These are phyloP conservation scores for Bufo gargarizans DNA, from an alignment of 2,113 vertebrate species.

Conservation along the genomic window DNA sequence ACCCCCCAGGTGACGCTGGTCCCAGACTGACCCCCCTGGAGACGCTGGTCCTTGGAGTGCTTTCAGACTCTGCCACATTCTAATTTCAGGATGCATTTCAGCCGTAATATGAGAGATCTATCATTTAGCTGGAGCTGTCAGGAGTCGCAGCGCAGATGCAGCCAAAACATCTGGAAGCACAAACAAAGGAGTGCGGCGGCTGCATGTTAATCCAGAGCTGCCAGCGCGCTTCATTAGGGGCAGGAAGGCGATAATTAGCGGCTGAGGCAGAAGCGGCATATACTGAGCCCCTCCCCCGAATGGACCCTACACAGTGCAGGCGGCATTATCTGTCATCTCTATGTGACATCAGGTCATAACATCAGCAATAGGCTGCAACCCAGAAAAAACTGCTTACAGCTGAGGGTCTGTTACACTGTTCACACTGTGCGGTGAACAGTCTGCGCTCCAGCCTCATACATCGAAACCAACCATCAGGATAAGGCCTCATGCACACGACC, in stretches of 20 bases:
- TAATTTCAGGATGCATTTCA: slow-evolving; percentile 81
- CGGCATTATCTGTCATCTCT: too few species aligned
- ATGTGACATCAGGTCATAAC: too few species aligned
- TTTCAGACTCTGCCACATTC: slow-evolving; percentile 77
- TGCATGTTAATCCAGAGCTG: slow-evolving; percentile 81
- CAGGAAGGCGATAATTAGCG: slow-evolving; percentile 81
- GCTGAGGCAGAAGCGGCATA: slow-evolving; percentile 57
- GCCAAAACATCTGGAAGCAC: slow-evolving; percentile 84
- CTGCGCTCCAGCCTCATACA: too few species aligned
- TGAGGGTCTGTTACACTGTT: too few species aligned
- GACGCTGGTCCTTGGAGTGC: slow-evolving; percentile 69
- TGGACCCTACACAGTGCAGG: background rate
- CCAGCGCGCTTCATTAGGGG: slow-evolving; percentile 78
- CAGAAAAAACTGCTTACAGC: too few species aligned
- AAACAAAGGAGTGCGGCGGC: slow-evolving; percentile 74
- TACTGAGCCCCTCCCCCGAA: background rate
- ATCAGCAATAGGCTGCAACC: too few species aligned
- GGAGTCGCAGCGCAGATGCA: slow-evolving; percentile 80
- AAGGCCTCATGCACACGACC: too few species aligned
- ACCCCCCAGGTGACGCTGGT: too few species aligned
- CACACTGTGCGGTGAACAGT: too few species aligned
- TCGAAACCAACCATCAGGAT: too few species aligned
- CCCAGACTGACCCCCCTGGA: too few species aligned
- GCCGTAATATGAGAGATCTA: slow-evolving; percentile 83
- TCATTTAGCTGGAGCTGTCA: slow-evolving; percentile 83